Evolutionary conservation across 1,140 invertebrate species (phyloP).

Genomic region (Drosophila burlai): DNA sequence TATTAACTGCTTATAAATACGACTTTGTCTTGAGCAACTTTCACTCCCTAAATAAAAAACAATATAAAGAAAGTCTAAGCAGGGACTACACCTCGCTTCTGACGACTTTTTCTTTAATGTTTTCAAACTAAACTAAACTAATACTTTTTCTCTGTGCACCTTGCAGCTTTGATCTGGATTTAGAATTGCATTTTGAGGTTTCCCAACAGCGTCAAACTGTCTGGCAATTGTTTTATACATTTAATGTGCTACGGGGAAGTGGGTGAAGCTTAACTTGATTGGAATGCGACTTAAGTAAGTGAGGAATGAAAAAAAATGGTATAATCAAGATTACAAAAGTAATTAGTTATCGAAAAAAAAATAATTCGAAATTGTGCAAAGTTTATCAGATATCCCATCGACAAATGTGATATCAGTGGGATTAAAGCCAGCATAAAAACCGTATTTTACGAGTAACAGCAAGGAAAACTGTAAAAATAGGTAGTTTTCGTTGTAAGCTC

Average conservation of each 20-base stretch:
- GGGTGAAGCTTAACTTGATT: conserved; percentile 6
- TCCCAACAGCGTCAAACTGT: conserved; percentile 76
- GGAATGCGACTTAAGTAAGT: conserved; percentile 18
- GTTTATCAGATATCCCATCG: neutral
- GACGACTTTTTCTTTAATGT: neutral
- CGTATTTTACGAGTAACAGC: neutral
- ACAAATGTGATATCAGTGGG: neutral
- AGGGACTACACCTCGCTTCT: neutral
- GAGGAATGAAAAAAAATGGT: neutral
- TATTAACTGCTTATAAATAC: neutral
- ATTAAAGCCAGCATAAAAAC: neutral
- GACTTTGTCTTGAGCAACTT: neutral
- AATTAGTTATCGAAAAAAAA: conserved; percentile 1
- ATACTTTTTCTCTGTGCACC: neutral
- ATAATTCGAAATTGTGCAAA: neutral
- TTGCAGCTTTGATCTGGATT: conserved; percentile 1
- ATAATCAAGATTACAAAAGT: neutral
- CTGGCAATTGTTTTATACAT: conserved; percentile 79
- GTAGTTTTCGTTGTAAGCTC: no score
- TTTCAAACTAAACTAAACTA: no score
- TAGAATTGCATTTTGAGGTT: conserved; percentile 44
- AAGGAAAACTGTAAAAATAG: neutral
- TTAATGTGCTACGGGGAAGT: conserved; percentile 55
- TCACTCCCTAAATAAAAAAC: no score
- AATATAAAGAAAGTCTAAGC: no score